Evolutionary conservation across 2,888 invertebrate genomes (phyloP).

Genomic region (Sericinus montela): DNA sequence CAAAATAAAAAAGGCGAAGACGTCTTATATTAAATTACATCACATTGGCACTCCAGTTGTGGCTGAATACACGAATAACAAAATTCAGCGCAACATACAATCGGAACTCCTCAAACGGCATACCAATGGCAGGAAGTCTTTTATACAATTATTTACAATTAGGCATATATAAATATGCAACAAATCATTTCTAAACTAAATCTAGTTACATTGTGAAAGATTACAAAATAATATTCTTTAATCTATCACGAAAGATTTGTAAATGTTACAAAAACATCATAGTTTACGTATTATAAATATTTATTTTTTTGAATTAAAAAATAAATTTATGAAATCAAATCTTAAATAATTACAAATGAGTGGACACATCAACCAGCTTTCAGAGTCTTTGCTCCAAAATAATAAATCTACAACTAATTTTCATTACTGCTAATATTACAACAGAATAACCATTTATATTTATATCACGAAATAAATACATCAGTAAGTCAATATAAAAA

Average conservation of each 20-base stretch:
- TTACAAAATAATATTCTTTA: conserved; percentile 4
- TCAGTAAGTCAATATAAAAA: conserved; percentile 14
- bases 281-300: neutral
- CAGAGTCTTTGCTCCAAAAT: conserved; percentile 52
- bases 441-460: conserved; percentile 40
- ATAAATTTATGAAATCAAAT: conserved; percentile 24
- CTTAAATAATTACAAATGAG: conserved; percentile 49
- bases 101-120: neutral
- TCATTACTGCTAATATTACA: conserved; percentile 45
- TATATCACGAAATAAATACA: conserved; percentile 24
- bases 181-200: neutral
- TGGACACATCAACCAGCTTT: conserved; percentile 75
- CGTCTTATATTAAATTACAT: too few species aligned
- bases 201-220: conserved; percentile 6
- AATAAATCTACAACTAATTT: conserved; percentile 42
- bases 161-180: neutral
- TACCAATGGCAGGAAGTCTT: conserved; percentile 11
- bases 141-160: conserved; percentile 11
- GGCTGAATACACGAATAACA: too few species aligned
- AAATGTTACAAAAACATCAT: neutral
- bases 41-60: too few species aligned
- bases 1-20: neutral
- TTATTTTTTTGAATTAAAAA: too few species aligned
- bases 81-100: neutral
- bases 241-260: neutral